phyloP scores from a whole-genome alignment of 2,888 invertebrate species.

The Lumbricus terrestris region DNA sequence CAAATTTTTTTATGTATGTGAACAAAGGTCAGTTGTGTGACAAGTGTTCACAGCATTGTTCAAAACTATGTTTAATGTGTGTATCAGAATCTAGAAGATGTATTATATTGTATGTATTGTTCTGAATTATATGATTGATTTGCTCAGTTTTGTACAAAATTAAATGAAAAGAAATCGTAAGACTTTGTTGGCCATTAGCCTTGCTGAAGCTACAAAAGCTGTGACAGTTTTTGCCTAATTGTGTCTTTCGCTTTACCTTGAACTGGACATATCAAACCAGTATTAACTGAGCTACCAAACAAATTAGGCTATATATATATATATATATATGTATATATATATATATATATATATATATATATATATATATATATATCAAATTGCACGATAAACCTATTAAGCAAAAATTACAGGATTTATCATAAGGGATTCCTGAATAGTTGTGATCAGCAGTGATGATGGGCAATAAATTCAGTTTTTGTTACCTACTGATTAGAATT shows the following conservation, averaged over 20 bases:
- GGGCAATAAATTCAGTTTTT: background rate
- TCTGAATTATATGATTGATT: background rate
- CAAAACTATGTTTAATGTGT: background rate
- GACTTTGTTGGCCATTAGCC: background rate
- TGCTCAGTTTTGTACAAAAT: background rate
- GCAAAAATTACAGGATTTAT: background rate
- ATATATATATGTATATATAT: too few relatives aligned
- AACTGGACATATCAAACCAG: background rate
- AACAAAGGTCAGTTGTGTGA: background rate
- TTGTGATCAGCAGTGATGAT: background rate
- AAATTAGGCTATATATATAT: too few relatives aligned
- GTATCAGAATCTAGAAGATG: background rate
- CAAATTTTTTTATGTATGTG: background rate
- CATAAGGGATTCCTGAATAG: background rate
- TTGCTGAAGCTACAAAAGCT: background rate
- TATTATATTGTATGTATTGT: background rate
- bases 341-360: too few relatives aligned
- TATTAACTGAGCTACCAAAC: background rate
- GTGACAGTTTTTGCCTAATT: constrained; percentile 3
- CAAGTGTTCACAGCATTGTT: background rate
- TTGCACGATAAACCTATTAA: background rate
- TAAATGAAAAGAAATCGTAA: background rate
- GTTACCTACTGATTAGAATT: too few relatives aligned
- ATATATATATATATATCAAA: too few relatives aligned
- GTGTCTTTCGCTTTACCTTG: background rate